Evolutionary conservation across 2,888 invertebrate species (phyloP).

Genomic region (Spodoptera littoralis): DNA sequence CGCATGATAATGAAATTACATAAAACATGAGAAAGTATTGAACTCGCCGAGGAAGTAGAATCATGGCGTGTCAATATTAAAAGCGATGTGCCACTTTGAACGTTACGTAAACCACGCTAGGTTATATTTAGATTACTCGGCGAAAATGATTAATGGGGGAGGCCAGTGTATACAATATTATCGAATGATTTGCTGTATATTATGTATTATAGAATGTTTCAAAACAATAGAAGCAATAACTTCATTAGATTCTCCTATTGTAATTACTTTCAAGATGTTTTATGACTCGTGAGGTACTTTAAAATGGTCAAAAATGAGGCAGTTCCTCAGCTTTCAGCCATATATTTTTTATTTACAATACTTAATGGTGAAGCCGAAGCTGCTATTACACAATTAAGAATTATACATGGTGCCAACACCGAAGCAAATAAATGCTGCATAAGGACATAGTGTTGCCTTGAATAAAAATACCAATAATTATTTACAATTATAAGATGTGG

Average conservation of each 20-base stretch:
- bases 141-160: conserved; percentile 51
- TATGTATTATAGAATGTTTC: conserved; percentile 23
- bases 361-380: conserved; percentile 34
- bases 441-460: conserved; percentile 71
- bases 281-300: no score
- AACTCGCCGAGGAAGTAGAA: conserved; percentile 56
- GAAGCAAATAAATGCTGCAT: conserved; percentile 58
- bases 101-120: conserved; percentile 52
- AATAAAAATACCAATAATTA: conserved; percentile 68
- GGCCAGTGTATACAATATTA: conserved; percentile 19
- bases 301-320: no score
- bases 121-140: conserved; percentile 56
- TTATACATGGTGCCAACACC: conserved; percentile 61
- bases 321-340: background rate
- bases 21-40: conserved; percentile 63
- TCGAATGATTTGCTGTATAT: conserved; percentile 4
- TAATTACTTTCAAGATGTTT: conserved; percentile 27
- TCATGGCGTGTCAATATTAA: conserved; percentile 61
- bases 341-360: conserved; percentile 2
- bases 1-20: conserved; percentile 57
- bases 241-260: conserved; percentile 30
- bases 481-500: conserved; percentile 62
- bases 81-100: conserved; percentile 57
- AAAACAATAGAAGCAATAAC: conserved; percentile 43
- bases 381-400: conserved; percentile 61